phyloP scores from a whole-genome alignment of 1,140 invertebrate species.

The Neocloeon triangulifer region DNA sequence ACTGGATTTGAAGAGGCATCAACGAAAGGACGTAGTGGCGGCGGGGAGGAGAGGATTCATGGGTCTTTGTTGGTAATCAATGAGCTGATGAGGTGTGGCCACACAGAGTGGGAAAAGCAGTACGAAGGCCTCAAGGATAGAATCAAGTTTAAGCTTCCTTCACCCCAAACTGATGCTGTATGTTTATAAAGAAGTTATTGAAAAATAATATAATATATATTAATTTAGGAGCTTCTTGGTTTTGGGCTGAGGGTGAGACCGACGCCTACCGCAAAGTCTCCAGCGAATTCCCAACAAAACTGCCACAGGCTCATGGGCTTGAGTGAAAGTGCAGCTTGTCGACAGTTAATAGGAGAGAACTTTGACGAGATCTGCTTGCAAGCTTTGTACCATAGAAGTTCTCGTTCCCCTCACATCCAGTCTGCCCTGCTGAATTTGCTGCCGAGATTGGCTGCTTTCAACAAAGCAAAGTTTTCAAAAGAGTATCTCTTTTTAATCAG shows the following conservation, averaged over 20 bases:
- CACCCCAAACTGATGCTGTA: too few relatives aligned
- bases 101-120: conserved; percentile 66
- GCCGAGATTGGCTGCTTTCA: conserved; percentile 85
- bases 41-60: conserved; percentile 76
- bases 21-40: conserved; percentile 49
- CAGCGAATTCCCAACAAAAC: too few relatives aligned
- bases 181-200: too few relatives aligned
- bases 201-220: too few relatives aligned
- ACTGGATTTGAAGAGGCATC: conserved; percentile 51
- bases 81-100: conserved; percentile 80
- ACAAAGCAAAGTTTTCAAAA: conserved; percentile 54
- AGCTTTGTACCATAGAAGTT: conserved; percentile 51
- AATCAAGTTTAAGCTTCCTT: too few relatives aligned
- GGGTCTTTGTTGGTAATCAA: conserved; percentile 84
- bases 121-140: conserved; percentile 34
- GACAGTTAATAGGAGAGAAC: conserved; percentile 58
- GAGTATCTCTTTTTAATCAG: conserved; percentile 12
- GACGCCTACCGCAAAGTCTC: too few relatives aligned
- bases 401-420: conserved; percentile 62
- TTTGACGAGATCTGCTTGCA: conserved; percentile 58
- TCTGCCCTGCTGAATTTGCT: conserved; percentile 68
- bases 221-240: too few relatives aligned
- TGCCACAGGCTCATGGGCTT: too few relatives aligned
- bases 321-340: conserved; percentile 76
- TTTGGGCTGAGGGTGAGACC: too few relatives aligned